A percentile compares a stretch with the other conserved stretches of the same genome.
Conservation (phyloP, 2,888 invertebrate genomes). For the Macroteleia sp. region DNA sequence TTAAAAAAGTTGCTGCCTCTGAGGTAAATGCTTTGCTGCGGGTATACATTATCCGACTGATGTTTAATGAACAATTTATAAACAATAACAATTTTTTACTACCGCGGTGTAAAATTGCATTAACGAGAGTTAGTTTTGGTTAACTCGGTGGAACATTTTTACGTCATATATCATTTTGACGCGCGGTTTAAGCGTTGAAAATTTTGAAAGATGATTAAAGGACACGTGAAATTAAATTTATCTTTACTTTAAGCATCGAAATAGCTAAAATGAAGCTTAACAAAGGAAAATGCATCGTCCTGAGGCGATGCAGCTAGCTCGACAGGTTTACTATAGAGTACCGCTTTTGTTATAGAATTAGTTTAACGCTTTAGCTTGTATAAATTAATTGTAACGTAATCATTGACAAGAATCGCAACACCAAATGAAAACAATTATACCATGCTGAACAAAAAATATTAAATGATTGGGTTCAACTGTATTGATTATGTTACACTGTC, state of each 20-base stretch:
- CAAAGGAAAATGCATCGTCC: slow-evolving; percentile 32
- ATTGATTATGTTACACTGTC: too few species aligned
- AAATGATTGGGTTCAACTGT: too few species aligned
- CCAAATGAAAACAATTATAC: slow-evolving; percentile 2
- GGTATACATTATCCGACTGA: too few species aligned
- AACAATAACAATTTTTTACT: slow-evolving; percentile 12
- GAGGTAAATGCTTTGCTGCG: too few species aligned
- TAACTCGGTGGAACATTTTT: not conserved
- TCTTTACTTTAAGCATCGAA: slow-evolving; percentile 13
- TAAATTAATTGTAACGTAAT: slow-evolving; percentile 37
- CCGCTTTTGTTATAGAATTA: slow-evolving; percentile 31
- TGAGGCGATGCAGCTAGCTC: slow-evolving; percentile 25
- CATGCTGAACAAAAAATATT: too few species aligned
- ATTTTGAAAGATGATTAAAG: slow-evolving; percentile 14
- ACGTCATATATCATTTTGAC: not conserved
- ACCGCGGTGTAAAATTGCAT: not conserved
- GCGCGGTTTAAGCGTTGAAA: not conserved
- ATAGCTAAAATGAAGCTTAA: slow-evolving; percentile 30
- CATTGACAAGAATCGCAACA: not conserved
- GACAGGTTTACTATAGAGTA: slow-evolving; percentile 1
- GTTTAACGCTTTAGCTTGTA: slow-evolving; percentile 23
- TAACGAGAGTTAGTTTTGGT: not conserved
- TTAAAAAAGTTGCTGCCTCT: too few species aligned
- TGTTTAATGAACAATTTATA: slow-evolving; percentile 3
- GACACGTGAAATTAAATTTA: slow-evolving; percentile 33